phyloP scores from a whole-genome alignment of 1,140 invertebrate species.

The Drosophila suzukii region DNA sequence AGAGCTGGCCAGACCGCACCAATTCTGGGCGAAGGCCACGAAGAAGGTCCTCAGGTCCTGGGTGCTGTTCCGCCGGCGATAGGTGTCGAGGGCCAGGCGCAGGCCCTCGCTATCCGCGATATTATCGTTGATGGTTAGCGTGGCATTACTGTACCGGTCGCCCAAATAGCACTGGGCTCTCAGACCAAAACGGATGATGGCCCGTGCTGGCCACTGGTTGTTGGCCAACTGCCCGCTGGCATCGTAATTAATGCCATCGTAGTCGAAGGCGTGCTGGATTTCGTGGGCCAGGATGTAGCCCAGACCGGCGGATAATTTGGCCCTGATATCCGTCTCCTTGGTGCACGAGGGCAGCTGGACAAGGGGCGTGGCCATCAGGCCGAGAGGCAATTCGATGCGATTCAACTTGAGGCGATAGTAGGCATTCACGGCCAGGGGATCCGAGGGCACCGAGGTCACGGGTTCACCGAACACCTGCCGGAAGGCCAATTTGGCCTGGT shows the following conservation, averaged over 20 bases:
- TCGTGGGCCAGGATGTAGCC: slow-evolving; percentile 75
- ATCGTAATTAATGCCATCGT: slow-evolving; percentile 79
- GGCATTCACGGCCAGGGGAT: slow-evolving; percentile 70
- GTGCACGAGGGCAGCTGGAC: slow-evolving; percentile 5
- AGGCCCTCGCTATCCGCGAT: slow-evolving; percentile 78
- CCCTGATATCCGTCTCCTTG: neutral
- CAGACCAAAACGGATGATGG: slow-evolving; percentile 69
- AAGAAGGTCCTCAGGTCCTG: slow-evolving; percentile 52
- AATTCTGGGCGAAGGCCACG: slow-evolving; percentile 73
- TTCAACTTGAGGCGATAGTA: slow-evolving; percentile 75
- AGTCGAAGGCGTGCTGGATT: slow-evolving; percentile 77
- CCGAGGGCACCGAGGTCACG: slow-evolving; percentile 8
- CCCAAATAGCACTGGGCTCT: slow-evolving; percentile 61
- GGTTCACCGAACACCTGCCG: slow-evolving; percentile 20
- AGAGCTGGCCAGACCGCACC: slow-evolving; percentile 55
- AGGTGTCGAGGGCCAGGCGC: slow-evolving; percentile 65
- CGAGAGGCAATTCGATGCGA: slow-evolving; percentile 71
- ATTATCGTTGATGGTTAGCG: slow-evolving; percentile 72
- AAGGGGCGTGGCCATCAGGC: slow-evolving; percentile 54
- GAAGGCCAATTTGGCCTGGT: slow-evolving; percentile 33
- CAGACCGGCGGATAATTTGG: slow-evolving; percentile 49
- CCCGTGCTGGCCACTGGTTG: slow-evolving; percentile 56
- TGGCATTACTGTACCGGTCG: slow-evolving; percentile 58
- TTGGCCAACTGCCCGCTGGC: slow-evolving; percentile 49
- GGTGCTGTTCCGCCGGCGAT: neutral